Evolutionary conservation across 2,888 invertebrate species (phyloP), one percentile per base, ranked within the genome.

Genomic region (Spilosoma lubricipeda): DNA sequence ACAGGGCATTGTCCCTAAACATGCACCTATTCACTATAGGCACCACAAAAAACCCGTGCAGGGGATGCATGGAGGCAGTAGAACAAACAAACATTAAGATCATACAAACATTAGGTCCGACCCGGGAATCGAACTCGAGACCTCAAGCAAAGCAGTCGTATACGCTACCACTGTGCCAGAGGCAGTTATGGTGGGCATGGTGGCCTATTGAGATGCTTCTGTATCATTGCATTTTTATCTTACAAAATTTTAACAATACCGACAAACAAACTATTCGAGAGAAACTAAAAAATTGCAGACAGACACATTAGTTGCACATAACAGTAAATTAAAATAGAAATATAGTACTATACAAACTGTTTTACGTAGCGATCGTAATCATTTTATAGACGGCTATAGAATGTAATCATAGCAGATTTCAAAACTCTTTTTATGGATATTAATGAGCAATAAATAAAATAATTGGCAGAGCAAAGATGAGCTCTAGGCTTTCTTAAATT

Each of bases 291-390:
- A 76, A 64, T 73, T 66, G n/a, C 45, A 67, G 67, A 69, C 48
- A 52, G 71, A 33, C 23, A n/a, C 23, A n/a, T 56, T 3, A 64
- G 30, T 64, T 72, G 67, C 56, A 74, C 64, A 79, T 71, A 59
- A 77, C 69, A 52, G 70, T 70, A 74, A 83, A 77, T 72, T 66
- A 45, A 74, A 82, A 77, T 77, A 67, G 76, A 81, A 77, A 77
- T 78, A 48, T 45, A 75, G n/a, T 63, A 36, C 63, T 67, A 80
- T 68, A 70, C 67, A 70, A 73, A 79, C 52, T 18, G 15, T 56
- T 72, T 52, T 52, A 72, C 67, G 52, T 70, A 56, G 33, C 23
- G 69, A 75, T 81, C 69, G 36, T 36, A 27, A 70, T 70, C 33
- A 78, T 71, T 66, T 69, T 63, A 70, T 67, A 56, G 56, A 59